Conservation (phyloP, 2,113 vertebrate genomes). For the Cariama cristata region DNA sequence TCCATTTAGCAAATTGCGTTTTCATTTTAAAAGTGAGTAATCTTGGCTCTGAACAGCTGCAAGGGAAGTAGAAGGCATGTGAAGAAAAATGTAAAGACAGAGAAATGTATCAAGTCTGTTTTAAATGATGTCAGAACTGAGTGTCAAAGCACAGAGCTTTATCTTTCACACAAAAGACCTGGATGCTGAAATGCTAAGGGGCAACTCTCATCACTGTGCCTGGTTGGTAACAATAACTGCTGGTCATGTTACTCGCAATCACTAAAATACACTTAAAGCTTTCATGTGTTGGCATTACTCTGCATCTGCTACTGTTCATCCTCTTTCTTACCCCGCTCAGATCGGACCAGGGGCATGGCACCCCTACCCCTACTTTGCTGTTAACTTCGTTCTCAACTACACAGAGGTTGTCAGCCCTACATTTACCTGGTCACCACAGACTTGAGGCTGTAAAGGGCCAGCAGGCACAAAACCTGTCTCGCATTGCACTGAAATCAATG, state of each 20-base stretch:
- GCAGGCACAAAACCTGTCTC: neutral
- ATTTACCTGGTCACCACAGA: neutral
- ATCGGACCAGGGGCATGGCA: neutral
- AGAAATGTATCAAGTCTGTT: neutral
- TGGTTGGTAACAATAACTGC: neutral
- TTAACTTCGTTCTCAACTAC: neutral
- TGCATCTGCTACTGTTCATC: neutral
- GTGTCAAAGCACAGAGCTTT: neutral
- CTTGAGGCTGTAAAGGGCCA: neutral
- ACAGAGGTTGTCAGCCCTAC: neutral
- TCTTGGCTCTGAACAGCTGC: neutral
- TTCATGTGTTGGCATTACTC: neutral
- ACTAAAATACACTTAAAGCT: neutral
- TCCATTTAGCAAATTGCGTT: constrained; percentile 18
- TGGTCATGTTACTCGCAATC: neutral
- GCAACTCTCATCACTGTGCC: neutral
- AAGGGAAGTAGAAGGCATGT: neutral
- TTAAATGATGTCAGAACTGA: neutral
- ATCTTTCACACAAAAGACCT: neutral
- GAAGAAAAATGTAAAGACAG: neutral
- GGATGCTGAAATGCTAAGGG: neutral
- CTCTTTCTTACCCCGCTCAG: neutral
- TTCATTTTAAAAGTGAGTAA: constrained; percentile 12
- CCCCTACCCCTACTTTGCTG: neutral
- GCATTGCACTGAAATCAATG: neutral